Conservation (phyloP, 2,113 vertebrate species). For the Chiloscyllium plagiosum region DNA sequence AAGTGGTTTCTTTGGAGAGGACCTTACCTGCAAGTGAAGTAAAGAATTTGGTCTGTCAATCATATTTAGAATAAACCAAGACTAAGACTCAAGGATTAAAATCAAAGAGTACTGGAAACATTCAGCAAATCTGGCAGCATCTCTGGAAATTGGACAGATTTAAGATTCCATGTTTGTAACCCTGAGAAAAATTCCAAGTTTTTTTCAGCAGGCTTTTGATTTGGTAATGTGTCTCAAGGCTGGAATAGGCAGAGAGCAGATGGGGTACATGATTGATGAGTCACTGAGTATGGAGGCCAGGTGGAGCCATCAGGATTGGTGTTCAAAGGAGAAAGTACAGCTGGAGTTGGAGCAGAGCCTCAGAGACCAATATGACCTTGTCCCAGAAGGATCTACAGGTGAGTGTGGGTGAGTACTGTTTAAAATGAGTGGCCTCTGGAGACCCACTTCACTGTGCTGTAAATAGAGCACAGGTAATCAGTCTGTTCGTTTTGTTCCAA, state of each 20-base stretch:
- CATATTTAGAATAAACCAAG: background rate
- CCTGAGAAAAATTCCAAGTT: too few relatives aligned
- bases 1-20: background rate
- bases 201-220: too few relatives aligned
- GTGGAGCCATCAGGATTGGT: background rate
- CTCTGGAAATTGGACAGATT: too few relatives aligned
- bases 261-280: background rate
- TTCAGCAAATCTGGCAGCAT: too few relatives aligned
- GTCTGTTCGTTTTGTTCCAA: background rate
- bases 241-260: background rate
- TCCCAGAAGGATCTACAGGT: background rate
- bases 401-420: background rate
- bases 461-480: background rate
- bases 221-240: background rate
- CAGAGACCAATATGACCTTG: background rate
- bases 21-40: background rate
- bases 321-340: background rate
- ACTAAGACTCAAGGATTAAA: too few relatives aligned
- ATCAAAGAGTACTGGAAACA: too few relatives aligned
- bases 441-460: background rate
- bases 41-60: background rate
- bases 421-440: background rate
- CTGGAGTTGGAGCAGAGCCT: background rate
- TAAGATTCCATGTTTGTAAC: too few relatives aligned
- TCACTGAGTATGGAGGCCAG: background rate